Evolutionary conservation across 2,888 invertebrate species (phyloP).

Genomic region (Eupithecia vulgata): DNA sequence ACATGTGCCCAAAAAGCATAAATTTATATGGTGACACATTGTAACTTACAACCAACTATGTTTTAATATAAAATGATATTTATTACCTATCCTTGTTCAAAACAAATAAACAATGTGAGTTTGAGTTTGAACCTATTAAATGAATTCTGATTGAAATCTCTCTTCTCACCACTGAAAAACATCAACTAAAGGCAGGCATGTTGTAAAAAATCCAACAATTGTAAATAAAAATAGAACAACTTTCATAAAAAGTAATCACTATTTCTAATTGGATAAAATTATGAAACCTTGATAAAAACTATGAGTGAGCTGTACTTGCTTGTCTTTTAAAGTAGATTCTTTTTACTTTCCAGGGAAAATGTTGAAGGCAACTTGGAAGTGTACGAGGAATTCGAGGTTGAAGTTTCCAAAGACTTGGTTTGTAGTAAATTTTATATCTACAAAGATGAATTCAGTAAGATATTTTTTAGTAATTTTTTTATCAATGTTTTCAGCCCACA

Average conservation of each 20-base stretch:
- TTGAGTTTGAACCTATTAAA: too few relatives aligned
- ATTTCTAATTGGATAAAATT: neutral
- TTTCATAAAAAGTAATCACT: neutral
- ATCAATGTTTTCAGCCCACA: slow-evolving; percentile 60
- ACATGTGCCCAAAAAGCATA: too few relatives aligned
- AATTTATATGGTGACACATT: too few relatives aligned
- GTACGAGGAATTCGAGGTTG: slow-evolving; percentile 80
- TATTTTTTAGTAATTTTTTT: neutral
- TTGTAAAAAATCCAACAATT: neutral
- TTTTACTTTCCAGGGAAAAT: slow-evolving; percentile 67
- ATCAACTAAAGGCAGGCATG: too few relatives aligned
- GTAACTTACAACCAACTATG: too few relatives aligned
- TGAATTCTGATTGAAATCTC: too few relatives aligned
- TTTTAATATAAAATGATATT: too few relatives aligned
- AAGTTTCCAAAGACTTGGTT: slow-evolving; percentile 76
- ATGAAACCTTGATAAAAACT: neutral
- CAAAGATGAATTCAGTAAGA: neutral
- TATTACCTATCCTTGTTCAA: too few relatives aligned
- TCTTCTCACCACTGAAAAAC: too few relatives aligned
- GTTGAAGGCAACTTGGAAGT: slow-evolving; percentile 79
- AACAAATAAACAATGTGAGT: too few relatives aligned
- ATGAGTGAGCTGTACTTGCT: neutral
- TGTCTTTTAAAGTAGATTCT: slow-evolving; percentile 7
- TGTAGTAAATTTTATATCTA: slow-evolving; percentile 38
- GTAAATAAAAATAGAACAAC: neutral